Conservation (phyloP, 2,888 invertebrate genomes). For the Pristionchus japonicus region DNA sequence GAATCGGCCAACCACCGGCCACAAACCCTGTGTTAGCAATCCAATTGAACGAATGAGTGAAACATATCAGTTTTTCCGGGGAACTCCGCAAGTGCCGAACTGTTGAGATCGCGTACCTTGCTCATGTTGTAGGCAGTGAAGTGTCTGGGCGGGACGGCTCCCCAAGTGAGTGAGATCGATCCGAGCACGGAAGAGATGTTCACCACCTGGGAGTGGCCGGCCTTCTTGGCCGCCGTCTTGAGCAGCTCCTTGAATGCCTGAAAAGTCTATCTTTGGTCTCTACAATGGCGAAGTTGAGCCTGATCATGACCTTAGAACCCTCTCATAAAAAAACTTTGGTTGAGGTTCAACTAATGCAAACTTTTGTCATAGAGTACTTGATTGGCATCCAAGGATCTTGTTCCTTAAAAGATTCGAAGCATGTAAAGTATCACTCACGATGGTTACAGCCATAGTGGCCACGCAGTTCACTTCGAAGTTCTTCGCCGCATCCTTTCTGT, state of each 20-base stretch:
- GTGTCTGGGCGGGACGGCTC: background rate
- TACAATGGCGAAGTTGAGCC: no score
- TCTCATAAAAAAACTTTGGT: no score
- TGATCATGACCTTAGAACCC: no score
- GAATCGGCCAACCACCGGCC: no score
- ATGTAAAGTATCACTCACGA: background rate
- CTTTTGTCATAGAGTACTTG: no score
- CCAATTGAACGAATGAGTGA: no score
- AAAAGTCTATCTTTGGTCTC: background rate
- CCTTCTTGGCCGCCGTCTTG: background rate
- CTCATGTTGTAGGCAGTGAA: conserved; percentile 36
- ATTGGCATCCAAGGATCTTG: no score
- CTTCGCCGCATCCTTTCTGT: background rate
- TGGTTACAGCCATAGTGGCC: background rate
- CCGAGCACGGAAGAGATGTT: background rate
- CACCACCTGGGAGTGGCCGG: background rate
- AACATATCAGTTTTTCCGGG: no score
- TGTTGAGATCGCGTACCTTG: background rate
- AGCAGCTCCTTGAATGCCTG: background rate
- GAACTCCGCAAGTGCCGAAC: no score
- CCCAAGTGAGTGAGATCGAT: background rate
- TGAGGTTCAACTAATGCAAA: no score
- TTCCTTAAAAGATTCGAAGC: no score
- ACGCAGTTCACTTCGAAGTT: conserved; percentile 19
- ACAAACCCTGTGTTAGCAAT: no score